Evolutionary conservation across 1,140 invertebrate species (phyloP).

Genomic region (Apis florea): DNA sequence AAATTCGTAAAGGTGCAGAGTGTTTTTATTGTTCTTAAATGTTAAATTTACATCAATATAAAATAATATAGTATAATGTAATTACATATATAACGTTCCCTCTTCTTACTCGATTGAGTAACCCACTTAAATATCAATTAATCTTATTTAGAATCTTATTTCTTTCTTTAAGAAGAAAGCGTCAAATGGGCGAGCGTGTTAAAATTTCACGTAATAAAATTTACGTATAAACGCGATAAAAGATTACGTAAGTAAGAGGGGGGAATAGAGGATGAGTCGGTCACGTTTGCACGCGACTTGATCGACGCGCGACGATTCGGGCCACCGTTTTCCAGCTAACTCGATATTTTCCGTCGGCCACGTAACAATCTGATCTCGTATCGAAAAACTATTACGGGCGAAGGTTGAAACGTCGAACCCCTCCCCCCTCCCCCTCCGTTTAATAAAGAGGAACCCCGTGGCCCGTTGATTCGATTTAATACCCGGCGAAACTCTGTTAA

Average conservation of each 20-base stretch:
- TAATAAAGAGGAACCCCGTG: neutral
- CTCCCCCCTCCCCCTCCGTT: too few species aligned
- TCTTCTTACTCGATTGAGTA: too few species aligned
- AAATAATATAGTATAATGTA: too few species aligned
- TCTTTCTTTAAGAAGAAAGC: too few species aligned
- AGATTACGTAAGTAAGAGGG: too few species aligned
- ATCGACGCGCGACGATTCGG: slow-evolving; percentile 23
- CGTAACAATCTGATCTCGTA: slow-evolving; percentile 35
- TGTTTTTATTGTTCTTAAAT: too few species aligned
- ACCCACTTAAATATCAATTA: too few species aligned
- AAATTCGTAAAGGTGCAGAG: too few species aligned
- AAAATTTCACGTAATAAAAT: neutral
- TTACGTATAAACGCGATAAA: neutral
- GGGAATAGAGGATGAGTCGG: neutral
- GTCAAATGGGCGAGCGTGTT: too few species aligned
- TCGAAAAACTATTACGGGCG: slow-evolving; percentile 42
- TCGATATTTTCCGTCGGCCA: slow-evolving; percentile 30
- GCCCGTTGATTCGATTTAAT: neutral
- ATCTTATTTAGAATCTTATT: too few species aligned
- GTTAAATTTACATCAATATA: too few species aligned
- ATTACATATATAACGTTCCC: too few species aligned
- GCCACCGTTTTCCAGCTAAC: slow-evolving; percentile 22
- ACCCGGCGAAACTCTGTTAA: neutral
- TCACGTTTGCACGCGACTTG: slow-evolving; percentile 26
- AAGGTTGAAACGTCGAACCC: slow-evolving; percentile 9